These are phyloP conservation scores for Encarsia formosa DNA, from an alignment of 2,888 invertebrate genomes.

Conservation along the genomic window DNA sequence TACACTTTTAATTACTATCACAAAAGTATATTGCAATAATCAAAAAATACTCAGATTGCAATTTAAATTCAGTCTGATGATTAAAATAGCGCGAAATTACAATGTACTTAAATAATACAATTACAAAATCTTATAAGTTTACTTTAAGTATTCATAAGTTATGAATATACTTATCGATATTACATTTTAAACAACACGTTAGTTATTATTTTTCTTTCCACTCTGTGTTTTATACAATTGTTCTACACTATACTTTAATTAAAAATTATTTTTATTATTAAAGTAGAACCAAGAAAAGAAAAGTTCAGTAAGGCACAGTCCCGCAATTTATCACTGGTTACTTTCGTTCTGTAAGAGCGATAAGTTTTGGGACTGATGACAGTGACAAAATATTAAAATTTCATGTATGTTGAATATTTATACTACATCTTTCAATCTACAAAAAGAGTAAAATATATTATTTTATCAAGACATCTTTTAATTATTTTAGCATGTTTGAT, in stretches of 20 bases:
- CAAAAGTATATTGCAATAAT: conserved; percentile 28
- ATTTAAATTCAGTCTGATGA: conserved; percentile 33
- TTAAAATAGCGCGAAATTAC: conserved; percentile 28
- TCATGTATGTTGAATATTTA: conserved; percentile 5
- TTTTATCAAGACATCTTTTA: conserved; percentile 10
- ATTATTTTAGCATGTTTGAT: conserved; percentile 4
- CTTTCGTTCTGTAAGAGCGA: conserved; percentile 7
- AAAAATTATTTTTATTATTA: conserved; percentile 5
- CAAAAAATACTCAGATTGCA: conserved; percentile 33
- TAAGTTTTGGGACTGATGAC: conserved; percentile 22
- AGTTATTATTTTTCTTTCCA: conserved; percentile 25
- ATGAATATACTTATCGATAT: conserved; percentile 9
- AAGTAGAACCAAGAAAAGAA: conserved; percentile 22
- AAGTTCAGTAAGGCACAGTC: conserved; percentile 30
- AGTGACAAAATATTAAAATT: conserved; percentile 22
- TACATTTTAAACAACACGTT: conserved; percentile 29
- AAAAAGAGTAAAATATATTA: conserved; percentile 21
- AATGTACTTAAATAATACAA: conserved; percentile 31
- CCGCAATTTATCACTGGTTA: conserved; percentile 21
- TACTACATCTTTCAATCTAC: conserved; percentile 11
- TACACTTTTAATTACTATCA: conserved; percentile 21
- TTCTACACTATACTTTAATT: conserved; percentile 24
- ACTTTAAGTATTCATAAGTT: conserved; percentile 4
- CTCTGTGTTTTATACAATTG: conserved; percentile 25
- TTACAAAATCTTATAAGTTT: conserved; percentile 33